Evolutionary conservation across 2,113 vertebrate species (phyloP).

Genomic region (Dermatemys mawii): DNA sequence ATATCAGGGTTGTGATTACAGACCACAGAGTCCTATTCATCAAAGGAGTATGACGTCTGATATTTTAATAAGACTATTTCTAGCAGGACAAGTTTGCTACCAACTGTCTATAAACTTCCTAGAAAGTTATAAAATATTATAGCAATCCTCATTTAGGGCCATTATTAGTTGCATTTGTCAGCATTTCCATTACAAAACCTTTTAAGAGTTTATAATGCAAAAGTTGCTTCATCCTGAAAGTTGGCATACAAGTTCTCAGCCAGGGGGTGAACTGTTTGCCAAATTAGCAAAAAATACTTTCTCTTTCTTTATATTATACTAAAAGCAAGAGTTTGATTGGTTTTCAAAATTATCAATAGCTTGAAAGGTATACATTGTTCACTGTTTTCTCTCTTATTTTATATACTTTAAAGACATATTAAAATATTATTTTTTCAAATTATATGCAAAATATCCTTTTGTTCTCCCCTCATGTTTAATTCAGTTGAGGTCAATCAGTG

Average conservation of each 20-base stretch:
- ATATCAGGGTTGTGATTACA: fast-evolving
- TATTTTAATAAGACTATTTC: neutral
- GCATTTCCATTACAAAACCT: conserved; percentile 71
- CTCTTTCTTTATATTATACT: conserved; percentile 50
- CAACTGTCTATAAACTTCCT: conserved; percentile 50
- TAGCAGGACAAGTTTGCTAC: conserved; percentile 25
- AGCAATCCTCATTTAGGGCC: conserved; percentile 32
- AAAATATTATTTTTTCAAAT: neutral
- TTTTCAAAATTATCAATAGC: conserved; percentile 5
- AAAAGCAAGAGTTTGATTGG: neutral
- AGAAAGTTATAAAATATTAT: conserved; percentile 64
- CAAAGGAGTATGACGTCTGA: neutral
- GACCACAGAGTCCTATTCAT: neutral
- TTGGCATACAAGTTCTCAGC: conserved; percentile 42
- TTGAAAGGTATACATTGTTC: neutral
- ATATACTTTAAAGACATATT: neutral
- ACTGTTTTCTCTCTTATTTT: neutral
- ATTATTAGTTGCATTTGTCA: conserved; percentile 65
- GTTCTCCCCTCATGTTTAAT: neutral
- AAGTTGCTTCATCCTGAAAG: conserved; percentile 65
- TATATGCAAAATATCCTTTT: neutral
- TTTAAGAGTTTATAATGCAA: conserved; percentile 67
- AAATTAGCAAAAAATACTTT: conserved; percentile 69
- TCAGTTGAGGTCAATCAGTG: neutral
- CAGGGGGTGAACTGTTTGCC: conserved; percentile 60